Conservation (phyloP, 1,140 invertebrate species). For the Drosophila orena region DNA sequence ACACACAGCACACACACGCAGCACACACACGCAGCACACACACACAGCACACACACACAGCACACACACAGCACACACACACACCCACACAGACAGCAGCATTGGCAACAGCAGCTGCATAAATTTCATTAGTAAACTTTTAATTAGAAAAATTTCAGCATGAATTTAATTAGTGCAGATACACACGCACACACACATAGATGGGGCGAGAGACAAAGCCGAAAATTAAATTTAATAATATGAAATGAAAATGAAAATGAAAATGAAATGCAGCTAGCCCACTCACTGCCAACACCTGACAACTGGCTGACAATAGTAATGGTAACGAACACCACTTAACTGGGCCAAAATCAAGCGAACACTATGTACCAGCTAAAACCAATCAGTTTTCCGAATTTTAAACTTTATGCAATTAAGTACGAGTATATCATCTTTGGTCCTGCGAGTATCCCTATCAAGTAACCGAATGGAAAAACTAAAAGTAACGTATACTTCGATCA, state of each 20-base stretch:
- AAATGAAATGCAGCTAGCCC: conserved; percentile 31
- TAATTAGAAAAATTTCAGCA: conserved; percentile 73
- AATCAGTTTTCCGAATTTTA: no score
- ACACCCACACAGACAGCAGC: conserved; percentile 7
- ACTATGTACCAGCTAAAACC: background rate
- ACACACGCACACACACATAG: conserved; percentile 27
- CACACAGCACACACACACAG: conserved; percentile 15
- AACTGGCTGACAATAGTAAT: conserved; percentile 45
- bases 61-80: conserved; percentile 1
- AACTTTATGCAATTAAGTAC: no score
- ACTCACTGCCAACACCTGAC: conserved; percentile 57
- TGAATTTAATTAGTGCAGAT: conserved; percentile 72
- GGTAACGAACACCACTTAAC: background rate
- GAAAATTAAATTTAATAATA: conserved; percentile 59
- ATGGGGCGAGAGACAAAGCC: conserved; percentile 16
- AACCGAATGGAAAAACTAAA: no score
- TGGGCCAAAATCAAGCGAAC: background rate
- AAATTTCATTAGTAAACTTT: conserved; percentile 76
- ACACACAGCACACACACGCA: conserved; percentile 5
- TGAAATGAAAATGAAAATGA: conserved; percentile 37
- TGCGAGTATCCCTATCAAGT: no score
- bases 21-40: no score
- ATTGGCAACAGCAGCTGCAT: conserved; percentile 58
- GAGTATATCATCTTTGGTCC: no score
- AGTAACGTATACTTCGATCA: background rate